Conservation (phyloP, 2,888 invertebrate genomes). For the Scaptomyza flava region DNA sequence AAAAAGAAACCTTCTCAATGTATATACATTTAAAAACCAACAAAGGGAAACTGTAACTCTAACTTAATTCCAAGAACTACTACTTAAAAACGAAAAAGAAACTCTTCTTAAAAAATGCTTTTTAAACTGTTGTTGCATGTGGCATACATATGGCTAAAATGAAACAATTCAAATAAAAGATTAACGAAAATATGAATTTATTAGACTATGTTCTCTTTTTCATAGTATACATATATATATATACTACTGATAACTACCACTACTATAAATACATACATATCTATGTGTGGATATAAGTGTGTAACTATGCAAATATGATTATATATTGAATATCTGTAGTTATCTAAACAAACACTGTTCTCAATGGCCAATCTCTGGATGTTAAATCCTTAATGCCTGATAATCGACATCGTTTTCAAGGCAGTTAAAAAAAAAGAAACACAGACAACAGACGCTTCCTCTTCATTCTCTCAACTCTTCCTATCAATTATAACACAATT, state of each 20-base stretch:
- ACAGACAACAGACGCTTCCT: constrained; percentile 38
- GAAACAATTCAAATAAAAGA: constrained; percentile 34
- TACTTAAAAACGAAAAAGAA: constrained; percentile 38
- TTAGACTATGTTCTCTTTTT: constrained; percentile 70
- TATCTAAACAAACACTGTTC: constrained; percentile 48
- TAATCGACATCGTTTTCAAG: constrained; percentile 10
- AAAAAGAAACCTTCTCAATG: constrained; percentile 39
- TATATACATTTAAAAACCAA: constrained; percentile 35
- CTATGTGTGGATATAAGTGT: constrained; percentile 12
- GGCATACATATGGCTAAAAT: constrained; percentile 30
- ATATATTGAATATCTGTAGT: constrained; percentile 30
- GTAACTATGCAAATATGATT: constrained; percentile 29
- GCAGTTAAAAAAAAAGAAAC: not conserved
- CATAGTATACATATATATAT: constrained; percentile 30
- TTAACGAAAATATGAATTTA: constrained; percentile 80
- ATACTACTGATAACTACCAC: constrained; percentile 41
- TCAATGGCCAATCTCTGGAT: constrained; percentile 42
- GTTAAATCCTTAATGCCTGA: not conserved
- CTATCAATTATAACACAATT: constrained; percentile 40
- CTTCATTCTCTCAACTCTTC: constrained; percentile 47
- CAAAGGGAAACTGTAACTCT: constrained; percentile 17
- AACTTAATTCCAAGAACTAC: constrained; percentile 45
- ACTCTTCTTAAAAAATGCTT: constrained; percentile 36
- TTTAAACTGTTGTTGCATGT: constrained; percentile 43
- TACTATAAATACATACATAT: constrained; percentile 23